Evolutionary conservation across 2,888 invertebrate genomes (phyloP).

Genomic region (Cantharis nigra): DNA sequence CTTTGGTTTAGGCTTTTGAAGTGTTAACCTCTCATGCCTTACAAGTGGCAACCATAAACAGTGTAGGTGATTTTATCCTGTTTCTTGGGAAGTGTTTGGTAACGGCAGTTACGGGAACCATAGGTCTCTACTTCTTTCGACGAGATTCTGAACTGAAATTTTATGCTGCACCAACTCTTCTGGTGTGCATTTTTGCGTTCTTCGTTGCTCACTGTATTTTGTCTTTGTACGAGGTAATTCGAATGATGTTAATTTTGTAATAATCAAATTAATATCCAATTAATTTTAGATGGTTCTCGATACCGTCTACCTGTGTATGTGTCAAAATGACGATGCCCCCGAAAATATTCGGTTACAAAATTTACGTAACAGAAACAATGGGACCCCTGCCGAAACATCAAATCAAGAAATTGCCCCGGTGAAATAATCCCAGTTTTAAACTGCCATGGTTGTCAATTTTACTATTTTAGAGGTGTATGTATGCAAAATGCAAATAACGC

Average conservation of each 20-base stretch:
- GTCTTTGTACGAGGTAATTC: conserved; percentile 86
- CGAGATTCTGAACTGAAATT: conserved; percentile 76
- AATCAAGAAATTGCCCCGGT: conserved; percentile 22
- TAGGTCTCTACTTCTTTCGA: conserved; percentile 77
- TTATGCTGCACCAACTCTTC: conserved; percentile 83
- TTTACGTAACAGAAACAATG: conserved; percentile 14
- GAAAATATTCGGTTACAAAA: conserved; percentile 83
- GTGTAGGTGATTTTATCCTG: conserved; percentile 89
- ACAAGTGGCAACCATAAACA: conserved; percentile 90
- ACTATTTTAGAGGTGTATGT: neutral
- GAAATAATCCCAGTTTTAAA: conserved; percentile 11
- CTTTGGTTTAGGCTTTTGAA: conserved; percentile 75
- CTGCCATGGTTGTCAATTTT: conserved; percentile 1
- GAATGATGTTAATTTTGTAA: neutral
- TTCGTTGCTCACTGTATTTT: conserved; percentile 93
- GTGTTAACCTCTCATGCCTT: conserved; percentile 81
- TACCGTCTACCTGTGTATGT: conserved; percentile 90
- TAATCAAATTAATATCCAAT: neutral
- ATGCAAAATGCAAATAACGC: neutral
- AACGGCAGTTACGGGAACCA: conserved; percentile 79
- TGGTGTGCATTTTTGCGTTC: conserved; percentile 84
- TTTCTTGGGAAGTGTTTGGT: conserved; percentile 87
- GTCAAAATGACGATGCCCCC: conserved; percentile 86
- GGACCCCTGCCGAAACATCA: neutral
- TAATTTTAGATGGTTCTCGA: conserved; percentile 86